These are phyloP conservation scores for Ceyx melanurus DNA, from an alignment of 2,113 vertebrate genomes.

Conservation along the genomic window DNA sequence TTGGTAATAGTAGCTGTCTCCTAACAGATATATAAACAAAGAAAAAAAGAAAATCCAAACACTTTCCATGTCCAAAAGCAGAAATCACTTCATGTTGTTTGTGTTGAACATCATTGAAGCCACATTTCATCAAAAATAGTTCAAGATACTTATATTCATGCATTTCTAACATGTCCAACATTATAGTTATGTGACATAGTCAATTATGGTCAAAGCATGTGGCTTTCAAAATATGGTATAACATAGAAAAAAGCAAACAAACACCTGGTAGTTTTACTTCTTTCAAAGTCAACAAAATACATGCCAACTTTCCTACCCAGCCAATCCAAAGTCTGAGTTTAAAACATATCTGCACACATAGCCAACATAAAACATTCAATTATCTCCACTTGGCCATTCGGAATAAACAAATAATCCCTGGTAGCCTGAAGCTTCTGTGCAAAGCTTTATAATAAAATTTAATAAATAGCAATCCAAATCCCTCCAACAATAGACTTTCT, in stretches of 20 bases:
- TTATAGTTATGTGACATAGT: neutral
- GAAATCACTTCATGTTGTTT: neutral
- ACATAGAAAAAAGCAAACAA: slow-evolving; percentile 26
- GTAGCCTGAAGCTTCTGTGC: slow-evolving; percentile 45
- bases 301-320: neutral
- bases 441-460: slow-evolving; percentile 32
- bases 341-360: slow-evolving; percentile 18
- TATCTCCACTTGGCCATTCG: neutral
- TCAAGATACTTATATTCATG: slow-evolving; percentile 12
- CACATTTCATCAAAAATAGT: slow-evolving; percentile 38
- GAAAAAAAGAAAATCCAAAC: neutral
- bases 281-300: slow-evolving; percentile 33
- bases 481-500: slow-evolving; percentile 60
- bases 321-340: neutral
- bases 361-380: slow-evolving; percentile 1
- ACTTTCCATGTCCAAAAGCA: neutral
- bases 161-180: slow-evolving; percentile 39
- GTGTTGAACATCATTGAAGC: neutral
- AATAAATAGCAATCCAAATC: slow-evolving; percentile 47
- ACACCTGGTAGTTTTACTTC: slow-evolving; percentile 28
- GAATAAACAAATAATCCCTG: slow-evolving; percentile 36
- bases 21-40: neutral
- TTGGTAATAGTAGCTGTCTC: neutral
- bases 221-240: slow-evolving; percentile 19
- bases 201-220: slow-evolving; percentile 39